phyloP scores from a whole-genome alignment of 1,140 invertebrate genomes.

The Proctacanthus coquilletti region DNA sequence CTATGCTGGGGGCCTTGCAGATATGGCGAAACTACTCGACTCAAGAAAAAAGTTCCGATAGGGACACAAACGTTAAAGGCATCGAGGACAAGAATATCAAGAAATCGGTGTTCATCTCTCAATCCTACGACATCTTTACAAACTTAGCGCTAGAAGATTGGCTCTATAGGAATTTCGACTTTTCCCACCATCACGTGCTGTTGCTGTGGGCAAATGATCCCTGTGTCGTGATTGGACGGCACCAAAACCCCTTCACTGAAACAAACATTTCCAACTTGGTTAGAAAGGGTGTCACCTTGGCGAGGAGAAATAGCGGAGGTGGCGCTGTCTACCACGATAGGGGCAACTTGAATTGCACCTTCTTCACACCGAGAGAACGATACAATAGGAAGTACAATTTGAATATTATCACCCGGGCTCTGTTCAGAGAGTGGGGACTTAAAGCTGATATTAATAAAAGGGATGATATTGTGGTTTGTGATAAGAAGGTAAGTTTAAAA shows the following conservation, averaged over 20 bases:
- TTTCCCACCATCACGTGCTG: slow-evolving; percentile 63
- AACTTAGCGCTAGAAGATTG: slow-evolving; percentile 92
- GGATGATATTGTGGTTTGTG: slow-evolving; percentile 69
- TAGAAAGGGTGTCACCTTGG: slow-evolving; percentile 51
- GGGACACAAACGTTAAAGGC: neutral
- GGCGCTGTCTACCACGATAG: slow-evolving; percentile 91
- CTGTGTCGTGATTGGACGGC: slow-evolving; percentile 85
- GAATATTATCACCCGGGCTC: slow-evolving; percentile 61
- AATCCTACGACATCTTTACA: slow-evolving; percentile 73
- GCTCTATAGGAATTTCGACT: slow-evolving; percentile 76
- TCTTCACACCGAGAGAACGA: slow-evolving; percentile 60
- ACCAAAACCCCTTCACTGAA: slow-evolving; percentile 95
- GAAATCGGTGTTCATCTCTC: slow-evolving; percentile 82
- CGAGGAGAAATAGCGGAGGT: slow-evolving; percentile 85
- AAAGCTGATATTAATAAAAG: slow-evolving; percentile 56
- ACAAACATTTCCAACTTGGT: slow-evolving; percentile 52
- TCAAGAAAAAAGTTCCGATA: too few species aligned
- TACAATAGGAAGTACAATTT: slow-evolving; percentile 77
- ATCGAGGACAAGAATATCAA: slow-evolving; percentile 33
- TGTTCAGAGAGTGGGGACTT: slow-evolving; percentile 63
- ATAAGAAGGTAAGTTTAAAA: slow-evolving; percentile 53
- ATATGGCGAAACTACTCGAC: too few species aligned
- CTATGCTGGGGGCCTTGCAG: too few species aligned
- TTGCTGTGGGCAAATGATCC: slow-evolving; percentile 85
- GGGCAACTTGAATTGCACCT: slow-evolving; percentile 85